Evolutionary conservation across 1,140 invertebrate genomes (phyloP).

Genomic region (Anastrepha obliqua): DNA sequence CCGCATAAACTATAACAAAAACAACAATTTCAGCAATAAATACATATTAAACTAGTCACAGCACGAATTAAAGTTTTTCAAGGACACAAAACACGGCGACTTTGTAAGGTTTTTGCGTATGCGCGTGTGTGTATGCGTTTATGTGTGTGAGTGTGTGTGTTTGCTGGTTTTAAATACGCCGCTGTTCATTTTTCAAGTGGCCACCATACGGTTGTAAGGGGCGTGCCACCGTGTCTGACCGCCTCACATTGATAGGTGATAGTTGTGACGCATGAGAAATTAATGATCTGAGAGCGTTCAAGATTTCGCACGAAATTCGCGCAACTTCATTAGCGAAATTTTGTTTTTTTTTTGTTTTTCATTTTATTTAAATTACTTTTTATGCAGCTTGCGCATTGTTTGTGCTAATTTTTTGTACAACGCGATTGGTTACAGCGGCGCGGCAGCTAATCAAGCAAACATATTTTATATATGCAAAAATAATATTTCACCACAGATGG

Average conservation of each 20-base stretch:
- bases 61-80: conserved; percentile 50
- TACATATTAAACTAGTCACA: conserved; percentile 43
- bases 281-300: conserved; percentile 35
- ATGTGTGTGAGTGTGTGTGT: background rate
- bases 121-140: background rate
- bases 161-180: background rate
- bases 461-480: background rate
- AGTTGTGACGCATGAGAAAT: conserved; percentile 41
- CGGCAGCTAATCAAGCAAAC: background rate
- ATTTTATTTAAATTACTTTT: background rate
- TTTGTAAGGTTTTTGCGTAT: conserved; percentile 2
- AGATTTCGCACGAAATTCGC: conserved; percentile 50
- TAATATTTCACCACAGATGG: background rate
- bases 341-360: background rate
- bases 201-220: conserved; percentile 2
- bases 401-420: background rate
- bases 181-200: background rate
- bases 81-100: conserved; percentile 26
- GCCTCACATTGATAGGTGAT: background rate
- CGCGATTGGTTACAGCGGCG: background rate
- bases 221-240: conserved; percentile 10
- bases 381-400: conserved; percentile 7
- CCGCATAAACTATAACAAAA: background rate
- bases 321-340: conserved; percentile 21
- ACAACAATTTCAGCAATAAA: background rate